phyloP scores from a whole-genome alignment of 2,113 vertebrate genomes.

The Dasyurus viverrinus region DNA sequence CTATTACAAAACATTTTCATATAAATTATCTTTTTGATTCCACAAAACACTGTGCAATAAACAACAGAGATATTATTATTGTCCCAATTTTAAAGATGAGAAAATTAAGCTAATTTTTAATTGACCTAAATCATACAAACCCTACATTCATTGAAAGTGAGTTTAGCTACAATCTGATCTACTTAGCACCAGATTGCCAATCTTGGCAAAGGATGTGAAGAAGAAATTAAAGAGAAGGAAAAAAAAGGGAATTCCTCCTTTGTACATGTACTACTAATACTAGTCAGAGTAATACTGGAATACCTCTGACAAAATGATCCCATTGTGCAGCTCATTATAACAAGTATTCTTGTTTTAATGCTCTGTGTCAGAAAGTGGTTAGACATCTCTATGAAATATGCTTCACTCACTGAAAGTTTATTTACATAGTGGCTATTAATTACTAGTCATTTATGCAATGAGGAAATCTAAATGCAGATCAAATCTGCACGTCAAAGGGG shows the following conservation, averaged over 20 bases:
- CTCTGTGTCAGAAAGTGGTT: not conserved
- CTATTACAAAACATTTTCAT: not conserved
- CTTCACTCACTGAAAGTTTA: not conserved
- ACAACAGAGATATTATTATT: not conserved
- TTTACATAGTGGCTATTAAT: slow-evolving; percentile 27
- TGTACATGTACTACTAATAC: not conserved
- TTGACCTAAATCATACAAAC: not conserved
- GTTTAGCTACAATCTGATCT: not conserved
- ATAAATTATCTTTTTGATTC: not conserved
- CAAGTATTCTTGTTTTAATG: not conserved
- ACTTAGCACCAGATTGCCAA: not conserved
- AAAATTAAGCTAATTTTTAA: not conserved
- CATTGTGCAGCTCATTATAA: not conserved
- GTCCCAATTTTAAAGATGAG: not conserved
- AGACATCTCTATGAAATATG: slow-evolving; percentile 26
- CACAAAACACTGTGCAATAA: not conserved
- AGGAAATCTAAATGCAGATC: slow-evolving; percentile 8
- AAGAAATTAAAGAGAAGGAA: not conserved
- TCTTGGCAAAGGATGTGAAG: not conserved
- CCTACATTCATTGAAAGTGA: not conserved
- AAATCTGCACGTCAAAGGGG: slow-evolving; percentile 18
- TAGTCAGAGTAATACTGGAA: slow-evolving; percentile 51
- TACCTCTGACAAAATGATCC: slow-evolving; percentile 33
- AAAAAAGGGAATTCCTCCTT: slow-evolving; percentile 3
- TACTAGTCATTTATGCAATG: slow-evolving; percentile 12